These are phyloP conservation scores for Myrmecophaga tridactyla DNA, from an alignment of 2,113 vertebrate species.

Conservation along the genomic window DNA sequence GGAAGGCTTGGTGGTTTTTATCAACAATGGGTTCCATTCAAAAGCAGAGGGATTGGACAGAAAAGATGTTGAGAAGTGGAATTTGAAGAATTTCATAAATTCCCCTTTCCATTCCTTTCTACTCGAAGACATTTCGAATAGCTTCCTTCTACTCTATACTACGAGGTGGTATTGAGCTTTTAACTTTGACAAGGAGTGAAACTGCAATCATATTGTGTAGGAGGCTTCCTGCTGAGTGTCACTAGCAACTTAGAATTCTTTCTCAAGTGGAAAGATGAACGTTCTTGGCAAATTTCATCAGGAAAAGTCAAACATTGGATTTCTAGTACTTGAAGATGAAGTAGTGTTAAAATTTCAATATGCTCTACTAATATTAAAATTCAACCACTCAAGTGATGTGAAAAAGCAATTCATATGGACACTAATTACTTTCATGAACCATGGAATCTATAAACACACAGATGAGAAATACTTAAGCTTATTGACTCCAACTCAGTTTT, in stretches of 20 bases:
- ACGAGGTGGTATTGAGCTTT: conserved; percentile 44
- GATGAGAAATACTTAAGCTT: neutral
- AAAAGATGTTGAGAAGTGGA: conserved; percentile 46
- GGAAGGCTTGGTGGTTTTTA: neutral
- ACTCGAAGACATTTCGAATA: conserved; percentile 49
- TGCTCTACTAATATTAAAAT: conserved; percentile 44
- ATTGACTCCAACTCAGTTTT: neutral
- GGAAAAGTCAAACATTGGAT: conserved; percentile 52
- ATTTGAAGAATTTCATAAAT: conserved; percentile 56
- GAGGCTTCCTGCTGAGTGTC: neutral
- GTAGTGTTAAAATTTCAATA: conserved; percentile 47
- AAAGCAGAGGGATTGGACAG: conserved; percentile 2
- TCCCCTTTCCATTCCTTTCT: conserved; percentile 44
- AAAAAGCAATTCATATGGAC: conserved; percentile 47
- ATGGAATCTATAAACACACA: conserved; percentile 3
- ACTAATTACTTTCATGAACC: conserved; percentile 66
- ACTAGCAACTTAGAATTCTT: conserved; percentile 34
- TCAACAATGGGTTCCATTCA: conserved; percentile 38
- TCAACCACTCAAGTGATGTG: conserved; percentile 18
- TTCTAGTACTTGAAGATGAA: conserved; percentile 37
- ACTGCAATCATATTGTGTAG: neutral
- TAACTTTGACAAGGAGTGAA: conserved; percentile 47
- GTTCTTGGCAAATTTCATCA: conserved; percentile 55
- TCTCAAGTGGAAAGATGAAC: conserved; percentile 55
- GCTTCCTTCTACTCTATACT: conserved; percentile 6